Percentiles rank a stretch among this genome's conserved stretches.
Evolutionary conservation across 2,797 vertebrate genomes (phyloP).

Genomic region (Vireo griseus): DNA sequence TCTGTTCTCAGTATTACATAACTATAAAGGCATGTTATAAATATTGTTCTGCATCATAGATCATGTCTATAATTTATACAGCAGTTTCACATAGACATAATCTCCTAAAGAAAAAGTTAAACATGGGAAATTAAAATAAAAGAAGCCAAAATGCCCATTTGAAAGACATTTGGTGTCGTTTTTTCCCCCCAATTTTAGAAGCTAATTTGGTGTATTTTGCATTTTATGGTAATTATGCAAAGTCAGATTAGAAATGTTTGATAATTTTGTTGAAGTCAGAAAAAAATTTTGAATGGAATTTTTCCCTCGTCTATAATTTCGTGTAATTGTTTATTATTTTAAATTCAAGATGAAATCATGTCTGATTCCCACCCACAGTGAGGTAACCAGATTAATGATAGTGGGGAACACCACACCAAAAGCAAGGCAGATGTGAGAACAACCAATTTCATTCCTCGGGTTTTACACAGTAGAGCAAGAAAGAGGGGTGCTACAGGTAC

Average conservation of each 20-base stretch:
- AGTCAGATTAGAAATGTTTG: not conserved
- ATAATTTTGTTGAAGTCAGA: not conserved
- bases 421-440: not conserved
- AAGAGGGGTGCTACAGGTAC: not conserved
- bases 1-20: constrained; percentile 43
- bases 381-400: not conserved
- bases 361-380: not conserved
- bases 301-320: not conserved
- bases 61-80: not conserved
- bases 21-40: constrained; percentile 44
- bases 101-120: not conserved
- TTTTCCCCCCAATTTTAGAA: not conserved
- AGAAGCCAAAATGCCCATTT: not conserved
- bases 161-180: not conserved
- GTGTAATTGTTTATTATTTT: not conserved
- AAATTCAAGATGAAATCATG: not conserved
- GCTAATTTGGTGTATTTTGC: not conserved
- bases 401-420: not conserved
- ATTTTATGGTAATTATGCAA: not conserved
- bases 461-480: not conserved
- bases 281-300: not conserved
- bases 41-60: constrained; percentile 23
- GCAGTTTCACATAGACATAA: not conserved
- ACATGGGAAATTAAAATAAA: constrained; percentile 3
- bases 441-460: not conserved